Evolutionary conservation across 2,797 vertebrate species (phyloP), one percentile per base, ranked within the genome.

Genomic region (Streptopelia turtur): DNA sequence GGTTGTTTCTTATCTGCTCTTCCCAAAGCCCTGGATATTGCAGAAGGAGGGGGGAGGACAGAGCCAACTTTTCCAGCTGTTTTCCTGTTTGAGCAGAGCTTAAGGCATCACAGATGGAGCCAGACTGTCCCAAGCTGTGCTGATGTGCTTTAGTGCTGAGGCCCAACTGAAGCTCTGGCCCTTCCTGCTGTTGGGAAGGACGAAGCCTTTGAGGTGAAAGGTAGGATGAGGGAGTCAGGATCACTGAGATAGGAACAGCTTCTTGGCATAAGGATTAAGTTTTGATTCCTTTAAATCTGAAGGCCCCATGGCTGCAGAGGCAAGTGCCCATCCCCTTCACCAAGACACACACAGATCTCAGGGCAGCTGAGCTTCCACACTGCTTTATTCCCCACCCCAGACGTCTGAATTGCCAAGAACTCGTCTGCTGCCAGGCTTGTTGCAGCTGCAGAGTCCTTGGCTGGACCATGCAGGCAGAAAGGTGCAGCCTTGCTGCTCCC

Each of bases 371-470:
- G 47, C 47, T 66, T 88, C 47, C 8, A 28, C 3, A 33, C 47
- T 31, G 80, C 37, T 97, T 95, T 95, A 96, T 95, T 97, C 10
- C 37, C 15, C 33, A 65, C 28, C 30, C 18, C 4, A 56, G 31
- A 45, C 4, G 4, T 39, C 59, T 0, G 3, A 76, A 66, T 7
- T 52, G 30, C 30, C 13, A 15, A 70, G 20, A 13, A 16, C 18
- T 33, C 20, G 28, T 7, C 71, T 72, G 59, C 22, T 82, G 59
- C 39, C 49, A 43, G 45, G 50, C 64, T 79, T 0, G 1, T 85
- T 21, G 61, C 61, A 37, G 35, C 57, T 47, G 37, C 47, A 10
- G 14, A 22, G 52, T 13, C n/a, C 45, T 22, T 37, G 53, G 27
- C 70, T 47, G 53, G 47, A 50, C 23, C 17, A 1, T 0, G 0